Percentiles rank a stretch among this genome's conserved stretches.
phyloP scores from a whole-genome alignment of 2,888 invertebrate species.

The Mesorhabditis belari region DNA sequence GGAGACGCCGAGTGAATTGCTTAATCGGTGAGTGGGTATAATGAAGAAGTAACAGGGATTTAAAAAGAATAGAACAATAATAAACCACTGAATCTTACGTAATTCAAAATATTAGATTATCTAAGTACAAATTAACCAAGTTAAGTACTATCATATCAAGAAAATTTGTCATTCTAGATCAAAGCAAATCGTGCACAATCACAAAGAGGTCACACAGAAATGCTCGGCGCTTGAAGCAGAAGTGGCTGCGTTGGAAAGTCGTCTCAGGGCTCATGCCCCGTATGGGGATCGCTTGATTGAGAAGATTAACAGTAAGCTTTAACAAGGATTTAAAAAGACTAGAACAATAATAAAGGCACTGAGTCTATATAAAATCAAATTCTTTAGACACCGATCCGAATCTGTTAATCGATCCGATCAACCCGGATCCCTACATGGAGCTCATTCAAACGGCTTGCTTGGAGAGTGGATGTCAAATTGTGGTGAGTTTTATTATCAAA shows the following conservation, averaged over 20 bases:
- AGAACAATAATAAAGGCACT: neutral
- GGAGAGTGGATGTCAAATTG: neutral
- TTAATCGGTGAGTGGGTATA: conserved; percentile 5
- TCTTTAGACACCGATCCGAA: neutral
- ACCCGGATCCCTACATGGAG: conserved; percentile 1
- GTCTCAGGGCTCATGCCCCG: conserved; percentile 9
- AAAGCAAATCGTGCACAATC: conserved; percentile 31
- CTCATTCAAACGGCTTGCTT: conserved; percentile 1
- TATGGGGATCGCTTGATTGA: conserved; percentile 15
- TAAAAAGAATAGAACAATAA: neutral
- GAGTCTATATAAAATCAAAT: neutral
- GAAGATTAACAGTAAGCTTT: conserved; percentile 8
- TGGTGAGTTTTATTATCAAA: too few species aligned
- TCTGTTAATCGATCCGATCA: neutral
- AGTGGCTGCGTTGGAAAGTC: conserved; percentile 16
- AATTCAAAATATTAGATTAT: neutral
- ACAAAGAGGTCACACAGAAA: conserved; percentile 25
- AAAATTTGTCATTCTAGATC: conserved; percentile 12
- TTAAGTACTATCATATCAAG: neutral
- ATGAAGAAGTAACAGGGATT: neutral
- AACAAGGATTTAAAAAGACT: neutral
- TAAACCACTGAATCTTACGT: neutral
- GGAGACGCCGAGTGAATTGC: conserved; percentile 20
- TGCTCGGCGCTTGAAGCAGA: conserved; percentile 14
- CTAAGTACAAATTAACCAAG: neutral